These are phyloP conservation scores for Podarcis siculus DNA, from an alignment of 2,797 vertebrate species.

Conservation along the genomic window DNA sequence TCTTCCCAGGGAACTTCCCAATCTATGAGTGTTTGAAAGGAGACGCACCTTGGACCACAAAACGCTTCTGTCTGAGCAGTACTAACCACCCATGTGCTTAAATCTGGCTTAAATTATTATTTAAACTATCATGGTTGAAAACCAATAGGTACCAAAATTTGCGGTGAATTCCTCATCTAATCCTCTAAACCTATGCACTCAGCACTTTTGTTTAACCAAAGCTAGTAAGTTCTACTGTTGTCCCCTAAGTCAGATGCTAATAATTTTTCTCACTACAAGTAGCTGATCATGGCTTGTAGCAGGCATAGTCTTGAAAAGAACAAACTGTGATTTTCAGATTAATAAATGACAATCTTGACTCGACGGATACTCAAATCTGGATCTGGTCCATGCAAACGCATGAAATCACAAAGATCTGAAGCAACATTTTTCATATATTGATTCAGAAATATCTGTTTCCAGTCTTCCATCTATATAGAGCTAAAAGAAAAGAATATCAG, in stretches of 20 bases:
- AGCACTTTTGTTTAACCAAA: not conserved
- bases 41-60: not conserved
- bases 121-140: not conserved
- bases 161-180: not conserved
- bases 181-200: not conserved
- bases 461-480: not conserved
- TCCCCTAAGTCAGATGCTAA: not conserved
- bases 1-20: not conserved
- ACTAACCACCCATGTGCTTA: not conserved
- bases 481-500: not conserved
- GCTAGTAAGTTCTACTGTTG: not conserved
- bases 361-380: not conserved
- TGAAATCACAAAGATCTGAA: not conserved
- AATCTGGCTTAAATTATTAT: not conserved
- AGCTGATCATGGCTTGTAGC: not conserved
- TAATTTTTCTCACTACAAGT: not conserved
- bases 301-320: not conserved
- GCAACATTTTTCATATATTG: not conserved
- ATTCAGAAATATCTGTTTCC: not conserved
- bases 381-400: not conserved
- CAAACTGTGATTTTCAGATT: not conserved
- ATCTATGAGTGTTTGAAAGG: not conserved
- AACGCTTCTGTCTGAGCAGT: not conserved
- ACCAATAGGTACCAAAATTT: not conserved
- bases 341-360: not conserved